Evolutionary conservation across 1,140 invertebrate genomes (phyloP), one percentile per base, ranked within the genome.

Genomic region (Zaprionus taronus): DNA sequence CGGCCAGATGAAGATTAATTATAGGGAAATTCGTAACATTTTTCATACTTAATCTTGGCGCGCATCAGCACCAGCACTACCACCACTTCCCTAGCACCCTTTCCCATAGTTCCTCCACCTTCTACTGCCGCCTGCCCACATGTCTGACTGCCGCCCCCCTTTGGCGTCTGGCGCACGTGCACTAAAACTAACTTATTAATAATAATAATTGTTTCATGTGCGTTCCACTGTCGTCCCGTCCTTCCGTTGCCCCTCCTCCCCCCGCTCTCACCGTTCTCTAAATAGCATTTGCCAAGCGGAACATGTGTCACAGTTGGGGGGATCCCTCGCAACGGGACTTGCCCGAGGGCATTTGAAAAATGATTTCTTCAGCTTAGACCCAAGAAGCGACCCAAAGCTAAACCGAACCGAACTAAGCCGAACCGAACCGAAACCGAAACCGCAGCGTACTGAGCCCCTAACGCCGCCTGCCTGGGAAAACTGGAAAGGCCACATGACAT

Each of bases 191-290:
- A 89, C 83, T 87, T 89, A 87, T 87, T 87, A 87, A 87, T 87
- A 83, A 87, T 87, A 89, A 87, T 87, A 89, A 87, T 87, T 87
- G 83, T 89, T 87, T 83, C 71, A 78, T 86, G 67, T 87, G 83
- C 83, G 67, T 70, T 63, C 68, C 55, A 61, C 38, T 49, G 24
- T 51, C 47, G 2, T 7, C 56, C 2, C 26, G 24, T 5, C 11
- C 15, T 15, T 17, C 7, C 15, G 2, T 17, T 20, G 20, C 3
- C 44, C 62, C 12, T 24, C 0, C 11, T 7, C 22, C 36, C 22
- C 20, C 2, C 9, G 11, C 28, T 17, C 17, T n/a, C n/a, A n/a
- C n/a, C n/a, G 14, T 65, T 12, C n/a, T 24, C 38, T 49, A 47
- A 34, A 47, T 49, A 47, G 26, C 65, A 71, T 76, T 76, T 76